Percentiles rank a stretch among this genome's conserved stretches.
These are phyloP conservation scores for Bos indicus DNA, from an alignment of 2,113 vertebrate species.

Conservation along the genomic window DNA sequence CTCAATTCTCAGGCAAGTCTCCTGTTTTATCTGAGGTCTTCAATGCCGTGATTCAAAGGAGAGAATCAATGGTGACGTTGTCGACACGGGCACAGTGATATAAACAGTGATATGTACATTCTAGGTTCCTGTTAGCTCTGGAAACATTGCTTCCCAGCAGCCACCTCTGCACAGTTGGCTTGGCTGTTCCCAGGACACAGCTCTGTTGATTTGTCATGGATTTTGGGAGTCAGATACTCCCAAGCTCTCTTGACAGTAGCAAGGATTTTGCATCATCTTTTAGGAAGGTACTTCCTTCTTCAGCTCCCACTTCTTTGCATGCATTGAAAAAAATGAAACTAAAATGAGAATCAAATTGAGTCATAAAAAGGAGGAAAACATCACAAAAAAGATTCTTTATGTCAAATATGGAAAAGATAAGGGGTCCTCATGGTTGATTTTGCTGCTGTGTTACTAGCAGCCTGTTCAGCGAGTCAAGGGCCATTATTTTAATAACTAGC, in stretches of 20 bases:
- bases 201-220: background rate
- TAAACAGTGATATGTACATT: background rate
- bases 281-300: fast-evolving
- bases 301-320: background rate
- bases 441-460: background rate
- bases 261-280: background rate
- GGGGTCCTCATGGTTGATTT: background rate
- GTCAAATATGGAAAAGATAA: background rate
- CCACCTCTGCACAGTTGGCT: background rate
- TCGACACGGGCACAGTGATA: background rate
- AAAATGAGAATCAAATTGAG: background rate
- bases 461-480: fast-evolving
- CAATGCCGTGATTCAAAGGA: background rate
- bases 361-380: background rate
- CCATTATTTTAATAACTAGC: background rate
- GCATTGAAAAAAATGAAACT: background rate
- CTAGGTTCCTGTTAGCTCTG: background rate
- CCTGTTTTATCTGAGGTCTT: background rate
- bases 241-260: background rate
- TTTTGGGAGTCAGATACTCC: background rate
- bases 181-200: background rate
- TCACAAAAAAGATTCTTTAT: background rate
- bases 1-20: background rate
- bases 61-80: background rate
- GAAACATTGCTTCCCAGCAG: background rate